phyloP scores from a whole-genome alignment of 2,113 vertebrate species.

The Pelobates fuscus region DNA sequence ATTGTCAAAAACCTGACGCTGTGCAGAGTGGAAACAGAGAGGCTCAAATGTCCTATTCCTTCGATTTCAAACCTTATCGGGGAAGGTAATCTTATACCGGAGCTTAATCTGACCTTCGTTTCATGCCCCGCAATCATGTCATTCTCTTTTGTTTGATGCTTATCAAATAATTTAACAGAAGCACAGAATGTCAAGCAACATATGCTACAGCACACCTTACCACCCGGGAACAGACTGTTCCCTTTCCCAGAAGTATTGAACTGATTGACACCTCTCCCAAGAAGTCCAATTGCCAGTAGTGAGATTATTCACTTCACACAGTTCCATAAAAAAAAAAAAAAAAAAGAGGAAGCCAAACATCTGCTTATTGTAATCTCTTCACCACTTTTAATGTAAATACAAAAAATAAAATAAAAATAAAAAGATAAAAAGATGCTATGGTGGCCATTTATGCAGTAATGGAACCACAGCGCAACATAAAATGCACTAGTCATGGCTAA shows the following conservation, averaged over 20 bases:
- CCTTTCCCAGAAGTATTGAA: not conserved
- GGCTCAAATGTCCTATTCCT: not conserved
- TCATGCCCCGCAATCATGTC: not conserved
- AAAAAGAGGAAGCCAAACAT: not conserved
- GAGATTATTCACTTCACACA: not conserved
- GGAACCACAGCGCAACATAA: too few species aligned
- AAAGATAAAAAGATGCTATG: too few species aligned
- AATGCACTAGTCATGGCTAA: too few species aligned
- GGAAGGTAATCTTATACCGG: not conserved
- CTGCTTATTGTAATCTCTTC: not conserved
- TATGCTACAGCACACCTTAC: not conserved
- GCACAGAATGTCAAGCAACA: not conserved
- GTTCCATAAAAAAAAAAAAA: not conserved
- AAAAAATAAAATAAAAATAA: too few species aligned
- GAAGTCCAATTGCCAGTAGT: not conserved
- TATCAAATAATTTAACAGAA: not conserved
- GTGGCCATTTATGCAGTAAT: too few species aligned
- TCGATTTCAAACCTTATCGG: not conserved
- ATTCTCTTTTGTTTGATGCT: not conserved
- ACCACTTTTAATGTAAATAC: too few species aligned
- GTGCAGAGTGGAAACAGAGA: not conserved
- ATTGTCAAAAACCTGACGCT: not conserved
- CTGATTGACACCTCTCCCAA: not conserved
- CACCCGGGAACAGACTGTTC: not conserved
- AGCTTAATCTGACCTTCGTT: not conserved